These are phyloP conservation scores for Lemur catta DNA, from an alignment of 2,797 vertebrate genomes.

Conservation along the genomic window DNA sequence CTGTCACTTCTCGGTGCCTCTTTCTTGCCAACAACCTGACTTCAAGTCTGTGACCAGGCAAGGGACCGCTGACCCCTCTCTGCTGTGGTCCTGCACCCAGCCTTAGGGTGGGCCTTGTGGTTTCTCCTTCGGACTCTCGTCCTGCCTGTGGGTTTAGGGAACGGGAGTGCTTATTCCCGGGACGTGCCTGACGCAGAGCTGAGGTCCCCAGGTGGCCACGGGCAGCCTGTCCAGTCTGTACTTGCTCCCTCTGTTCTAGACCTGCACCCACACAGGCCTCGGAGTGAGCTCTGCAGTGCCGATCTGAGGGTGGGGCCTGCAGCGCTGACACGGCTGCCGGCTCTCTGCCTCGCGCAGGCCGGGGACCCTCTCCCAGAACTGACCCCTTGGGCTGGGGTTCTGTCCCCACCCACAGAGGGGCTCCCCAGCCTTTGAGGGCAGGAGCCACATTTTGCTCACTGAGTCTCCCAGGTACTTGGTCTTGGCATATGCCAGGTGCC, in stretches of 20 bases:
- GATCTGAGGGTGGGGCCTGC: background rate
- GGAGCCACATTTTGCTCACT: background rate
- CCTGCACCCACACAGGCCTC: background rate
- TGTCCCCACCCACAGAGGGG: background rate
- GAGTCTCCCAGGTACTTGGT: too few relatives aligned
- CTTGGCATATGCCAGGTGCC: background rate
- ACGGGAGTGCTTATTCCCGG: background rate
- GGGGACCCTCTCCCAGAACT: background rate
- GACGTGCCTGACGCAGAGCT: background rate
- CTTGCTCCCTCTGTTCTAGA: background rate
- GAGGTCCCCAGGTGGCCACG: background rate
- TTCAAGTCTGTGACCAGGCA: background rate
- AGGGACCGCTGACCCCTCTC: background rate
- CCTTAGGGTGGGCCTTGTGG: background rate
- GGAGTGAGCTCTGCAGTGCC: too few relatives aligned
- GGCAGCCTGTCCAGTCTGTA: background rate
- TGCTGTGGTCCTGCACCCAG: background rate
- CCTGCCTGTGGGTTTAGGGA: background rate
- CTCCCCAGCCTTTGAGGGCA: background rate
- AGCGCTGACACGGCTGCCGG: background rate
- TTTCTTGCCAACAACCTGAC: background rate
- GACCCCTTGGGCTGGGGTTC: background rate
- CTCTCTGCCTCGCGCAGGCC: background rate
- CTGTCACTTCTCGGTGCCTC: background rate
- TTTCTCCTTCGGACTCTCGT: background rate